phyloP scores from a whole-genome alignment of 2,888 invertebrate species.

The Cepaea hortensis region DNA sequence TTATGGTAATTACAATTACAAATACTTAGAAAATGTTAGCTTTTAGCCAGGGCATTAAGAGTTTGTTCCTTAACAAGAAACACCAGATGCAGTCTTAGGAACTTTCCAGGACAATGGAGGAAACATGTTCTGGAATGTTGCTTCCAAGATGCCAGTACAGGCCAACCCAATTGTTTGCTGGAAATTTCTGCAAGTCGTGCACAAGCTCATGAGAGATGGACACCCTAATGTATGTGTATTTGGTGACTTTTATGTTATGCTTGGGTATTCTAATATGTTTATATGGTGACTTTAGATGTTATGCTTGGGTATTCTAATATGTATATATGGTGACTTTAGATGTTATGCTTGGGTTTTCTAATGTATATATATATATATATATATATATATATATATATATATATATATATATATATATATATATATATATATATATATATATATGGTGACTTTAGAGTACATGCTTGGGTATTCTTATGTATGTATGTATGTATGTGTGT shows the following conservation, averaged over 20 bases:
- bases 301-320: too few species aligned
- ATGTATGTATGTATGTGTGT: too few species aligned
- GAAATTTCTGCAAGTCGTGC: constrained; percentile 99
- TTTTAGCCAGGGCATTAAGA: background rate
- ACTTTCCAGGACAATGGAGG: constrained; percentile 95
- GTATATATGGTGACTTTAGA: too few species aligned
- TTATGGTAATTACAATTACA: too few species aligned
- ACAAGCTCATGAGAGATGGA: constrained; percentile 95
- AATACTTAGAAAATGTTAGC: background rate
- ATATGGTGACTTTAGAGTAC: too few species aligned
- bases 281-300: background rate
- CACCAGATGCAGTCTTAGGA: constrained; percentile 84
- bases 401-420: too few species aligned
- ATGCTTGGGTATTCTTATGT: too few species aligned
- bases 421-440: too few species aligned
- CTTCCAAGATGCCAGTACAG: constrained; percentile 85
- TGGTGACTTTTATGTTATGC: background rate
- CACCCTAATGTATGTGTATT: constrained; percentile 84
- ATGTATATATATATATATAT: too few species aligned
- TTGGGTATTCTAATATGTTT: too few species aligned
- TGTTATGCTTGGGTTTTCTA: too few species aligned
- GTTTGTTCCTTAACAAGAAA: background rate
- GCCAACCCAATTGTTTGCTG: constrained; percentile 97
- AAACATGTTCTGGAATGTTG: constrained; percentile 90
- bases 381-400: too few species aligned